Percentiles rank a stretch among this genome's conserved stretches.
Evolutionary conservation across 1,140 invertebrate genomes (phyloP).

Genomic region (Oedothorax gibbosus): DNA sequence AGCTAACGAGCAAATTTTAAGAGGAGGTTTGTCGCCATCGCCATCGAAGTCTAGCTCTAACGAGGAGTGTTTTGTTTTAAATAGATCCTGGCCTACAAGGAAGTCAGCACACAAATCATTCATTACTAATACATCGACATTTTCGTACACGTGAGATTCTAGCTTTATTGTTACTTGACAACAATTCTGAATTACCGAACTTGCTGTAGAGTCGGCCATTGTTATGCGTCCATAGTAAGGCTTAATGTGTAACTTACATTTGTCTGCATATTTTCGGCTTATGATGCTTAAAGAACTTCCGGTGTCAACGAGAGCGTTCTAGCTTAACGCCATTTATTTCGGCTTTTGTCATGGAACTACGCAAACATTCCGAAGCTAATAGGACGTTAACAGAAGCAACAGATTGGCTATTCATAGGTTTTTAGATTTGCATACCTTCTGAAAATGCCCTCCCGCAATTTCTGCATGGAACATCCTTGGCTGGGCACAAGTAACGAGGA

Average conservation of each 20-base stretch:
- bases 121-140: neutral
- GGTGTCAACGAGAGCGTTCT: neutral
- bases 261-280: neutral
- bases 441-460: neutral
- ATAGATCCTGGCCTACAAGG: conserved; percentile 5
- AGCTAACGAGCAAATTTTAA: conserved; percentile 4
- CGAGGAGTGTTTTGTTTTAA: conserved; percentile 4
- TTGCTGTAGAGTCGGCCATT: neutral
- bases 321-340: neutral
- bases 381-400: neutral
- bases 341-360: neutral
- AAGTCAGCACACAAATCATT: neutral
- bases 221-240: neutral
- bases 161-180: neutral
- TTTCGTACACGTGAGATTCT: neutral
- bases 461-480: conserved; percentile 15
- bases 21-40: neutral
- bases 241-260: neutral
- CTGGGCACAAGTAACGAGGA: neutral
- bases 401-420: neutral
- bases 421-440: conserved; percentile 12
- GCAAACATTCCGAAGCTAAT: neutral
- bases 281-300: neutral
- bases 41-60: conserved; percentile 9
- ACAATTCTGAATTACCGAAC: neutral